Conservation (phyloP, 2,797 vertebrate species). For the Enteromius radiatus region DNA sequence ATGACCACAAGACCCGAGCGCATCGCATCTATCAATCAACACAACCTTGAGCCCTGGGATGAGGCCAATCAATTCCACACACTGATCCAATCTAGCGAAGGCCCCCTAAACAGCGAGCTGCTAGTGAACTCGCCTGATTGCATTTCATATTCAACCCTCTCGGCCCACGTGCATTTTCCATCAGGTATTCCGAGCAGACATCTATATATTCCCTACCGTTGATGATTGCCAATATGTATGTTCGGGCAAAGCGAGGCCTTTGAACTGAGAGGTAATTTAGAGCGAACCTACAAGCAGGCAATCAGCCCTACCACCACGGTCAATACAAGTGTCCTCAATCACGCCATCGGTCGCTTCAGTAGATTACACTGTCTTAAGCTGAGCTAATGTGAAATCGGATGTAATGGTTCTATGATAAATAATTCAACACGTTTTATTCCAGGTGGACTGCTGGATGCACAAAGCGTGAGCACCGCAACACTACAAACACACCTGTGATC, state of each 20-base stretch:
- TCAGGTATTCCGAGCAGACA: conserved; percentile 46
- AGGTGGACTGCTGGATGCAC: conserved; percentile 27
- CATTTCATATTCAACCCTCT: conserved; percentile 65
- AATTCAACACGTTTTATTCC: conserved; percentile 33
- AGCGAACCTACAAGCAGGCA: conserved; percentile 34
- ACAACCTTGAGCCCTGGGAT: conserved; percentile 48
- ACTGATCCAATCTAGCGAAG: conserved; percentile 56
- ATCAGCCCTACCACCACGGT: conserved; percentile 36
- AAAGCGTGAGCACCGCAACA: conserved; percentile 19
- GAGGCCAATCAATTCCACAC: conserved; percentile 60
- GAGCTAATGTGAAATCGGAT: conserved; percentile 16
- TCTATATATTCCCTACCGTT: conserved; percentile 31
- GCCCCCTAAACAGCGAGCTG: conserved; percentile 55
- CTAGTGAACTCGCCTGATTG: conserved; percentile 65
- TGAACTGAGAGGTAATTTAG: conserved; percentile 46
- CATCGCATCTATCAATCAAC: conserved; percentile 60
- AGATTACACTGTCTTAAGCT: conserved; percentile 34
- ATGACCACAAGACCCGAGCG: conserved; percentile 47
- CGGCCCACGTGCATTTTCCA: conserved; percentile 45
- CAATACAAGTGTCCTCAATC: conserved; percentile 45
- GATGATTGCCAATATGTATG: conserved; percentile 48
- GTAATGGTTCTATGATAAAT: conserved; percentile 37
- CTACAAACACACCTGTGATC: conserved; percentile 30
- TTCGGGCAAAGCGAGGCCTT: conserved; percentile 35
- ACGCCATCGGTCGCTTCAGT: conserved; percentile 18